Conservation (phyloP, 2,797 vertebrate species). For the Rhynchotus rufescens region DNA sequence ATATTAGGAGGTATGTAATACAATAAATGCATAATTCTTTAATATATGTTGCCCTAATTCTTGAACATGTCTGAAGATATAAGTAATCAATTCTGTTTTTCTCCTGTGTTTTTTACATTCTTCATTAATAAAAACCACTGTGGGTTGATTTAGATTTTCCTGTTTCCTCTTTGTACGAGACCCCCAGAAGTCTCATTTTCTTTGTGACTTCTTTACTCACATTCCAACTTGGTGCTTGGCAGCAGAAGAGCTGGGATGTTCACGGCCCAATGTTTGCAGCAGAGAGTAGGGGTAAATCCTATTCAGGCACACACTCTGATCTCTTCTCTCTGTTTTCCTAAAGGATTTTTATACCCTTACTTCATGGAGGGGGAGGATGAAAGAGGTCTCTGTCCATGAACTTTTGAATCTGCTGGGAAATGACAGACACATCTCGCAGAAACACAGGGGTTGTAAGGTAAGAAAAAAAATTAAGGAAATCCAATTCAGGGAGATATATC, state of each 20-base stretch:
- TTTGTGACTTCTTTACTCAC: accelerated
- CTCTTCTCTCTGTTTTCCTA: neutral
- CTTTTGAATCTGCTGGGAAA: neutral
- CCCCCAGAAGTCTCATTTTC: neutral
- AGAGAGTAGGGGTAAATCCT: neutral
- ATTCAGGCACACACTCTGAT: neutral
- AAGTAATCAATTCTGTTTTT: neutral
- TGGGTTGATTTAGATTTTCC: neutral
- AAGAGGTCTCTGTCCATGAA: neutral
- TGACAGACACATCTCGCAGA: neutral
- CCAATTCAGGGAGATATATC: accelerated
- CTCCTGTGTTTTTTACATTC: neutral
- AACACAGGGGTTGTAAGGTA: neutral
- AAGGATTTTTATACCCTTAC: neutral
- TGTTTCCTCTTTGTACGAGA: neutral
- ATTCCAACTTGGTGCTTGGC: accelerated
- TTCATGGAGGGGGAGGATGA: accelerated
- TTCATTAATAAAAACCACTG: neutral
- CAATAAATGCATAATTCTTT: neutral
- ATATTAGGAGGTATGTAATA: neutral
- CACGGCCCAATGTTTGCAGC: accelerated
- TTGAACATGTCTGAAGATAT: neutral
- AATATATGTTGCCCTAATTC: neutral
- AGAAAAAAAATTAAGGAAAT: neutral
- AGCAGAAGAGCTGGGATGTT: accelerated